These are phyloP conservation scores for Hirtodrosophila alboralis DNA, from an alignment of 2,888 invertebrate species.

Conservation along the genomic window DNA sequence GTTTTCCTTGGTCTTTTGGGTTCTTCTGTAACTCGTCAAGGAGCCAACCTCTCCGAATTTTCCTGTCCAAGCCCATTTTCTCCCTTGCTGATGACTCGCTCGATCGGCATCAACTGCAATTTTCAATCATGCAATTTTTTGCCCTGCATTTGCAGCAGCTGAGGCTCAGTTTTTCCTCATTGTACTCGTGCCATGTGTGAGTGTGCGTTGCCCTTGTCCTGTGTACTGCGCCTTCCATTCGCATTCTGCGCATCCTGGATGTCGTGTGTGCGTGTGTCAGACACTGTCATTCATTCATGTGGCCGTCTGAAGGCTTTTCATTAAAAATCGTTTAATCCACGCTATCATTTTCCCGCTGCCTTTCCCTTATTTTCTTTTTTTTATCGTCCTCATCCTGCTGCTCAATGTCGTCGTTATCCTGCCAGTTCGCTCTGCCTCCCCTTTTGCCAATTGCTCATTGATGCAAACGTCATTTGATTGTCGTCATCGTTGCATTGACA, in stretches of 20 bases:
- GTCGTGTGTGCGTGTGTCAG: slow-evolving; percentile 46
- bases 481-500: slow-evolving; percentile 81
- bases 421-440: slow-evolving; percentile 13
- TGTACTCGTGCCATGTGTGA: slow-evolving; percentile 36
- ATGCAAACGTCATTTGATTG: slow-evolving; percentile 83
- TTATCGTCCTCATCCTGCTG: slow-evolving; percentile 23
- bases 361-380: slow-evolving; percentile 26
- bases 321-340: slow-evolving; percentile 81
- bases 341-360: slow-evolving; percentile 72
- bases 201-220: slow-evolving; percentile 31
- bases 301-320: slow-evolving; percentile 79
- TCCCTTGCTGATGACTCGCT: slow-evolving; percentile 12
- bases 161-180: slow-evolving; percentile 52
- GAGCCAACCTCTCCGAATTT: not conserved
- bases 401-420: slow-evolving; percentile 14
- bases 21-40: slow-evolving; percentile 17
- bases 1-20: slow-evolving; percentile 26
- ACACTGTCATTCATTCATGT: slow-evolving; percentile 64
- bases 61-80: slow-evolving; percentile 6
- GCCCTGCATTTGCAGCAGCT: slow-evolving; percentile 54
- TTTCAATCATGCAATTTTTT: slow-evolving; percentile 69
- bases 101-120: slow-evolving; percentile 74
- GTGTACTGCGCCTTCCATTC: slow-evolving; percentile 1
- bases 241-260: not conserved
- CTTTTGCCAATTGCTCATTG: slow-evolving; percentile 80